Evolutionary conservation across 2,888 invertebrate species (phyloP).

Genomic region (Caradrina clavipalpis): DNA sequence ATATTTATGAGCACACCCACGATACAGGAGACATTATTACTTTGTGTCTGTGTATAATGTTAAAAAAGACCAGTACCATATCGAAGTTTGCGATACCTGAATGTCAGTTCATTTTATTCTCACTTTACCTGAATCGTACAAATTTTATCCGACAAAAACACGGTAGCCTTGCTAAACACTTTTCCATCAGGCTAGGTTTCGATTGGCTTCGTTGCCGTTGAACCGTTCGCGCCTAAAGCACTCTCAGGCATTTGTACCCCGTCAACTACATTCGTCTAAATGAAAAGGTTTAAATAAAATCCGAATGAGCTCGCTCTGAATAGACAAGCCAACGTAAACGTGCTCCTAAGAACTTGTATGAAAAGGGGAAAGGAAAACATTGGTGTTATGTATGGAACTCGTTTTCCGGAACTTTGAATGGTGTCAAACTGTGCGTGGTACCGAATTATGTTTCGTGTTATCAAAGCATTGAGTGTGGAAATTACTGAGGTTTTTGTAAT

Average conservation of each 20-base stretch:
- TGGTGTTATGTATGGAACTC: constrained; percentile 37
- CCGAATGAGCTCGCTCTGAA: constrained; percentile 63
- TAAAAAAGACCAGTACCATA: no score
- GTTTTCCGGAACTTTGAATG: constrained; percentile 51
- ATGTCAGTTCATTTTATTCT: no score
- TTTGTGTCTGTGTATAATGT: no score
- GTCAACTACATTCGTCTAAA: constrained; percentile 64
- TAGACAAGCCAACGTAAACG: constrained; percentile 64
- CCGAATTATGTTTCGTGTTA: constrained; percentile 46
- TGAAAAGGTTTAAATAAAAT: constrained; percentile 71
- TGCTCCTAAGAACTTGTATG: constrained; percentile 57
- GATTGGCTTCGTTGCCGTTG: constrained; percentile 71
- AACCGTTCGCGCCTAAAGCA: constrained; percentile 63
- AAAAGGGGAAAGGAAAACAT: constrained; percentile 51
- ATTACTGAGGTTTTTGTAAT: constrained; percentile 29
- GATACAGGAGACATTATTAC: no score
- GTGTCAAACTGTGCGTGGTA: constrained; percentile 52
- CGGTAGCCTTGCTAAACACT: constrained; percentile 56
- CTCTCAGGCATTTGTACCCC: constrained; percentile 53
- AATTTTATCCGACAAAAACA: constrained; percentile 27
- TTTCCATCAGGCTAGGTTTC: constrained; percentile 76
- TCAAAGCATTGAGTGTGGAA: constrained; percentile 36
- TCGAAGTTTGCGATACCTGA: no score
- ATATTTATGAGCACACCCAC: no score
- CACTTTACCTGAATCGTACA: background rate